phyloP scores from a whole-genome alignment of 2,888 invertebrate species.

The Drosophila picticornis region DNA sequence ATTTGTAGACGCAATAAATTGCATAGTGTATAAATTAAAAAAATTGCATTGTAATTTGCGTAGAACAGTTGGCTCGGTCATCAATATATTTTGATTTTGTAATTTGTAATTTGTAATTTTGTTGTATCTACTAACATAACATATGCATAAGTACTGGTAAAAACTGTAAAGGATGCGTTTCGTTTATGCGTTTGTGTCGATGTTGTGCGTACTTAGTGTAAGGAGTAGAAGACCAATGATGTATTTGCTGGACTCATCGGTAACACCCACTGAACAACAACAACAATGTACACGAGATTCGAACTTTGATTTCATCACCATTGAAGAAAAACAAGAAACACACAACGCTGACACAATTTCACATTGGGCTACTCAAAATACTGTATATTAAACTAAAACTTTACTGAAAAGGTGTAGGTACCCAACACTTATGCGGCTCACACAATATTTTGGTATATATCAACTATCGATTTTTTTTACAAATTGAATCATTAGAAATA shows the following conservation, averaged over 20 bases:
- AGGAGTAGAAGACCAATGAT: slow-evolving; percentile 12
- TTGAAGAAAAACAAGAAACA: slow-evolving; percentile 1
- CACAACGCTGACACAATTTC: slow-evolving; percentile 33
- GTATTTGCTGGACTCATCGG: slow-evolving; percentile 24
- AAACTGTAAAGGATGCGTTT: slow-evolving; percentile 19
- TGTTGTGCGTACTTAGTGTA: slow-evolving; percentile 66
- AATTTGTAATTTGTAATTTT: slow-evolving; percentile 27
- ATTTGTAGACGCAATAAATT: slow-evolving; percentile 41
- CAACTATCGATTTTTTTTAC: background rate
- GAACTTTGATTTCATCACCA: background rate
- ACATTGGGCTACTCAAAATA: slow-evolving; percentile 11
- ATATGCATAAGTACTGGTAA: slow-evolving; percentile 17
- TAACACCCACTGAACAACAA: slow-evolving; percentile 14
- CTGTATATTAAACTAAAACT: background rate
- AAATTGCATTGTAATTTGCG: slow-evolving; percentile 7
- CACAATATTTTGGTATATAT: slow-evolving; percentile 3
- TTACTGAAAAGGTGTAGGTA: slow-evolving; percentile 6
- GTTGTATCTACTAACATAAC: slow-evolving; percentile 42
- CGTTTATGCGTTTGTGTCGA: slow-evolving; percentile 57
- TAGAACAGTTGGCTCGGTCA: slow-evolving; percentile 33
- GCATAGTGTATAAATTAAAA: slow-evolving; percentile 10
- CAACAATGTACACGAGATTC: slow-evolving; percentile 5
- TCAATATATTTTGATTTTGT: slow-evolving; percentile 24
- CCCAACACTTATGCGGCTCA: background rate
- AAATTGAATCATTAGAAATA: background rate